Evolutionary conservation across 2,797 vertebrate genomes (phyloP), one percentile per base, ranked within the genome.

Genomic region (Smutsia gigantea): DNA sequence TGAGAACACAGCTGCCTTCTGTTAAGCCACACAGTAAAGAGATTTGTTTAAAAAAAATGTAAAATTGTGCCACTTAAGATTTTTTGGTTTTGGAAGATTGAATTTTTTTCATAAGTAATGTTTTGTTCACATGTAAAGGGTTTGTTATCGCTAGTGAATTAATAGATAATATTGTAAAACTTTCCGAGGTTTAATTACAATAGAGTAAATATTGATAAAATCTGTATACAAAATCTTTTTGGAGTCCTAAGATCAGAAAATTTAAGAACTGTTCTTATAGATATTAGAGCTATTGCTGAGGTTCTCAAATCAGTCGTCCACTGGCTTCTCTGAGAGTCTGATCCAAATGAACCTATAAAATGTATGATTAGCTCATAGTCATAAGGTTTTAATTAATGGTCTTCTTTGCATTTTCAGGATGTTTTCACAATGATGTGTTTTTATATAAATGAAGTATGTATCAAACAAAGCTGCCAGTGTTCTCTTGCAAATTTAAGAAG

Each of bases 401-500:
- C 31, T 82, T 39, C 34, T 96, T 92, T 68, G 57, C 31, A 78
- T 90, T 92, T 85, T 87, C 46, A 92, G 49, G 14, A 87, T 15
- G 37, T 94, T 90, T 95, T 75, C 5, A 37, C 42, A 46, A 46
- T 72, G 63, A 39, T 39, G 25, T 74, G 31, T 72, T 66, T 63
- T 82, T 69, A 87, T 93, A 96, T 85, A 92, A 94, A 79, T 85
- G 34, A 93, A 51, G 1, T 55, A 31, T 78, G 31, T 96, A 18
- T 83, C 57, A 82, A 88, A 17, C 21, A 95, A 42, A 93, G 21
- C 37, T 92, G 57, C 29, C 57, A 51, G 0, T 84, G 42, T n/a
- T 42, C 27, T 96, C 31, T 95, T 66, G 4, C 18, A 93, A 75
- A 77, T 96, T 61, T 95, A 97, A 85, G 77, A 37, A 92, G 14